Conservation (phyloP, 2,797 vertebrate genomes). For the Sebastes dallii region DNA sequence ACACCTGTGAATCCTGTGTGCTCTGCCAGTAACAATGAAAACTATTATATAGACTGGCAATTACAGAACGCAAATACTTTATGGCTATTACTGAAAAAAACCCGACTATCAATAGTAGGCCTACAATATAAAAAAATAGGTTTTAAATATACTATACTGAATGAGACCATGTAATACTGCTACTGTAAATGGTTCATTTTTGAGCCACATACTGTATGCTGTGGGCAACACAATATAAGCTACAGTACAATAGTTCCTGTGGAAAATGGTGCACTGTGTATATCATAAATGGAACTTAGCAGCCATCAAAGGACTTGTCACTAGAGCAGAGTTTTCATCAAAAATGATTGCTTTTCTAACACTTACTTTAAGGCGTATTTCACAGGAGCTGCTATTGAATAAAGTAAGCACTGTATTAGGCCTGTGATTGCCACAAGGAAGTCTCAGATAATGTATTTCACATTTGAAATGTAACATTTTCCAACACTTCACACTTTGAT, state of each 20-base stretch:
- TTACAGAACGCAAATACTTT: not conserved
- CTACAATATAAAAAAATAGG: not conserved
- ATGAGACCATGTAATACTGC: not conserved
- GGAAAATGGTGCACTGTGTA: not conserved
- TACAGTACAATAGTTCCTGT: conserved; percentile 1
- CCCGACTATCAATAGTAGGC: not conserved
- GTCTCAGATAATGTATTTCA: conserved; percentile 17
- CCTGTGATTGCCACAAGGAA: not conserved
- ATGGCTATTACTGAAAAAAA: not conserved
- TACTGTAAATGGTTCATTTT: not conserved
- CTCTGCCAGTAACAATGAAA: not conserved
- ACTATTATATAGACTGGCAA: not conserved
- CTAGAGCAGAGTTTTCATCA: conserved; percentile 10
- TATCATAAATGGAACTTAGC: conserved; percentile 15
- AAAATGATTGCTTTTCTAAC: conserved; percentile 13
- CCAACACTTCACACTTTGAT: conserved; percentile 7
- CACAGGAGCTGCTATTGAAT: conserved; percentile 7
- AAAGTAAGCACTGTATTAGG: conserved; percentile 14
- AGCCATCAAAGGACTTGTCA: conserved; percentile 14
- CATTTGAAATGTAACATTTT: conserved; percentile 28
- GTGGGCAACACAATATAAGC: not conserved
- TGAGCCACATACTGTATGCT: not conserved
- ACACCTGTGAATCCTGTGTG: not conserved
- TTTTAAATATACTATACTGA: not conserved
- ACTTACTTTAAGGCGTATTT: conserved; percentile 11